Conservation (phyloP, 2,113 vertebrate species). For the Fulmarus glacialis region DNA sequence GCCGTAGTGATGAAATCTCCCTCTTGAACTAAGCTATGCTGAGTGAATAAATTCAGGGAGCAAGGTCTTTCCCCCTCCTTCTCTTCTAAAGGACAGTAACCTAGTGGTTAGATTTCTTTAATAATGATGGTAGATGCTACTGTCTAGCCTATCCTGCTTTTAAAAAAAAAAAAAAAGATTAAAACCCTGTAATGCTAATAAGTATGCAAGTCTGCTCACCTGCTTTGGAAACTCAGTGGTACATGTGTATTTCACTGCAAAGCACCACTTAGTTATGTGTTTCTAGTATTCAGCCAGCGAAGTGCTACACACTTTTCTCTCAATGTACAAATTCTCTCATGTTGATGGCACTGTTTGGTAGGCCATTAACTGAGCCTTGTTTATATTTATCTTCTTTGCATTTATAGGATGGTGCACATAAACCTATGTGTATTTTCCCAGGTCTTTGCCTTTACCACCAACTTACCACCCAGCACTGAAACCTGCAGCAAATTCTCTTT, state of each 20-base stretch:
- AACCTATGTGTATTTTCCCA: not conserved
- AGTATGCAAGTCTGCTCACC: not conserved
- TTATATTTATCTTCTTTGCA: not conserved
- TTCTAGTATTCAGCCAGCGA: not conserved
- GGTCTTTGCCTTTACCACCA: not conserved
- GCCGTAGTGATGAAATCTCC: not conserved
- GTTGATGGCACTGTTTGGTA: not conserved
- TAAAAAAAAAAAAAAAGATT: not conserved
- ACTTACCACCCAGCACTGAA: not conserved
- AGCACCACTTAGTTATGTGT: not conserved
- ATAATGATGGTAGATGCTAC: not conserved
- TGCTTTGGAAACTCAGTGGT: not conserved
- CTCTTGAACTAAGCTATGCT: not conserved
- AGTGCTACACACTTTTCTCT: not conserved
- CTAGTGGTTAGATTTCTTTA: not conserved
- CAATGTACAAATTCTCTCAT: not conserved
- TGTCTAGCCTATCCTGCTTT: not conserved
- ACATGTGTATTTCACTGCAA: not conserved
- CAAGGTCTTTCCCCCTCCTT: not conserved
- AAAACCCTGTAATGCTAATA: not conserved
- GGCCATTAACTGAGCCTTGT: not conserved
- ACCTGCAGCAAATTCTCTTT: not conserved
- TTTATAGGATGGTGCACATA: not conserved
- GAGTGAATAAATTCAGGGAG: not conserved
- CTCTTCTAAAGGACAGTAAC: not conserved